Evolutionary conservation across 2,113 vertebrate genomes (phyloP).

Genomic region (Gobio gobio): DNA sequence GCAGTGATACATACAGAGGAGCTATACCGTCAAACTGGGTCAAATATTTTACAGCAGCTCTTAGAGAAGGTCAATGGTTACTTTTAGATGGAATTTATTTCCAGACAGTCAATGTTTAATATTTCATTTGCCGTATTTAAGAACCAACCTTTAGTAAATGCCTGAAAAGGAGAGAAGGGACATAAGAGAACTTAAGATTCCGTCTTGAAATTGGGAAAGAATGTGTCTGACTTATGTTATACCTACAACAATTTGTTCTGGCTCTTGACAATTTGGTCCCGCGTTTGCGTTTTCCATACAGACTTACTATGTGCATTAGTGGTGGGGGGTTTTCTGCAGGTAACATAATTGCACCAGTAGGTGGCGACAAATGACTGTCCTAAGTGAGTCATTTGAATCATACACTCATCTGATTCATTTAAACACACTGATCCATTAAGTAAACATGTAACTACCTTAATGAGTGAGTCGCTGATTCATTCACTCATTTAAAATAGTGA

Average conservation of each 20-base stretch:
- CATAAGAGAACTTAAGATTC: not conserved
- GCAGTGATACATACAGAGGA: conserved; percentile 16
- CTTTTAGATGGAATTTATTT: not conserved
- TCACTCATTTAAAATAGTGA: not conserved
- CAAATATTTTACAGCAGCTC: not conserved
- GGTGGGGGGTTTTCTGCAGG: not conserved
- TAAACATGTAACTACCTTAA: not conserved
- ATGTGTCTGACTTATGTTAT: not conserved
- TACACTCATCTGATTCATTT: not conserved
- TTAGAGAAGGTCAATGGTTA: conserved; percentile 17
- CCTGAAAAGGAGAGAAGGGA: not conserved
- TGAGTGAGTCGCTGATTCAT: not conserved
- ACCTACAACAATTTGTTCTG: not conserved
- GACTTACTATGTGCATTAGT: not conserved
- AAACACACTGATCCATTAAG: not conserved
- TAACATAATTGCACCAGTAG: not conserved
- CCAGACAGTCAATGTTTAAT: not conserved
- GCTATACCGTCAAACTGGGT: not conserved
- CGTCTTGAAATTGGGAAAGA: not conserved
- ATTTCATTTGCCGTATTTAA: not conserved
- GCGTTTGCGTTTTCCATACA: not conserved
- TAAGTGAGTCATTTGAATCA: not conserved
- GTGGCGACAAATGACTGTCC: not conserved
- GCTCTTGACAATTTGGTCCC: not conserved
- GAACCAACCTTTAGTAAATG: not conserved